A percentile compares a stretch with the other conserved stretches of the same genome.
phyloP scores from a whole-genome alignment of 2,797 vertebrate genomes.

The Hemibagrus guttatus region DNA sequence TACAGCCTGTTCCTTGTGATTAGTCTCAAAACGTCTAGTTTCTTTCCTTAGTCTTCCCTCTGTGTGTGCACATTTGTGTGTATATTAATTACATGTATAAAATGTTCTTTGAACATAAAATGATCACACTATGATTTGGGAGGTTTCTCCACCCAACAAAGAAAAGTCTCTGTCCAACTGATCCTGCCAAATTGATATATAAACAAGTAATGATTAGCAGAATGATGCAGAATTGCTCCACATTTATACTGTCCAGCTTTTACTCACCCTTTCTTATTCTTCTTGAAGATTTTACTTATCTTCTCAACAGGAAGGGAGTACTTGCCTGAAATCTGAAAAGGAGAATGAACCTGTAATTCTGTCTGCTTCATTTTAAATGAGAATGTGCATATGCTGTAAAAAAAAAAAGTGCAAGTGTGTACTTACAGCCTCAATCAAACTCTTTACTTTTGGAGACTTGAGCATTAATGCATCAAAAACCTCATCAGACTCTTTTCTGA shows the following conservation, averaged over 20 bases:
- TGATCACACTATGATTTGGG: no score
- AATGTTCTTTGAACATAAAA: no score
- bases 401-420: slow-evolving; percentile 5
- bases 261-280: slow-evolving; percentile 97
- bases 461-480: slow-evolving; percentile 98
- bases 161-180: no score
- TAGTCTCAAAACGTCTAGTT: not conserved
- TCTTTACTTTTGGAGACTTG: slow-evolving; percentile 92
- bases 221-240: not conserved
- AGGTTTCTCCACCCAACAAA: no score
- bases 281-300: slow-evolving; percentile 96
- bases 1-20: not conserved
- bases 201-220: not conserved
- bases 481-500: slow-evolving; percentile 93
- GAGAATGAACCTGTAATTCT: slow-evolving; percentile 3
- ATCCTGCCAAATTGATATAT: no score
- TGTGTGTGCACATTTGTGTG: not conserved
- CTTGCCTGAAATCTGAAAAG: slow-evolving; percentile 90
- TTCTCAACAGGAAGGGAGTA: slow-evolving; percentile 89
- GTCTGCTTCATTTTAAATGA: not conserved
- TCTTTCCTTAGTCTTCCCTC: not conserved
- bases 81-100: no score
- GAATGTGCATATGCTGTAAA: not conserved
- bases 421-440: slow-evolving; percentile 95
- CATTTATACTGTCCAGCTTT: not conserved